phyloP scores from a whole-genome alignment of 2,888 invertebrate species.

The Zhuqinia jingwanae region DNA sequence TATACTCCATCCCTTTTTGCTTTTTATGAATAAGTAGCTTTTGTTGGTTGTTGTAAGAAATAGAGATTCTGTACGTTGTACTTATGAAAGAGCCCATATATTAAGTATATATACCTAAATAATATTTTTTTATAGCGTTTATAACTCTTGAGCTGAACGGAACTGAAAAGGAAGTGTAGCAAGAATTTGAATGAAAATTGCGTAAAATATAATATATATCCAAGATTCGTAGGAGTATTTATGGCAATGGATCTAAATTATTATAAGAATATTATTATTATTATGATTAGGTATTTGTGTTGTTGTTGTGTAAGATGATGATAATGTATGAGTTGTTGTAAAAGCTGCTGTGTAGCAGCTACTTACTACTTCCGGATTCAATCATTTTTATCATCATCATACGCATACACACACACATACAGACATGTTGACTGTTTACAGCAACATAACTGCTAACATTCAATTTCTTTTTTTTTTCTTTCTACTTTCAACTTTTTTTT shows the following conservation, averaged over 20 bases:
- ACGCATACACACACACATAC: constrained; percentile 6
- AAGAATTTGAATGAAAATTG: constrained; percentile 28
- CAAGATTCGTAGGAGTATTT: neutral
- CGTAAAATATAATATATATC: neutral
- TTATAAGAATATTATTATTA: neutral
- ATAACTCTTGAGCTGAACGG: neutral
- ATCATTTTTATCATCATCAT: constrained; percentile 2
- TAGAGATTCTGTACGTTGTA: neutral
- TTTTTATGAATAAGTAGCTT: constrained; percentile 7
- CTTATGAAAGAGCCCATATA: neutral
- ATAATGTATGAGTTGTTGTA: neutral
- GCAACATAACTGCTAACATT: too few species aligned
- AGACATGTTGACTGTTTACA: neutral
- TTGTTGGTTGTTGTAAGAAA: neutral
- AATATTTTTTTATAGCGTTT: constrained; percentile 3
- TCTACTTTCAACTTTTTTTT: neutral
- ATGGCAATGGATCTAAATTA: neutral
- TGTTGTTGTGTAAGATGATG: neutral
- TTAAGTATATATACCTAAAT: too few species aligned
- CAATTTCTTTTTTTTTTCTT: too few species aligned
- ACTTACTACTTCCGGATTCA: constrained; percentile 13
- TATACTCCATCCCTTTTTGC: neutral
- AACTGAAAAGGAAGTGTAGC: neutral
- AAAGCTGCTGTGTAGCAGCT: neutral
- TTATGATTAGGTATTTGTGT: too few species aligned